phyloP scores from a whole-genome alignment of 2,113 vertebrate species.

The Rousettus leschenaultii region DNA sequence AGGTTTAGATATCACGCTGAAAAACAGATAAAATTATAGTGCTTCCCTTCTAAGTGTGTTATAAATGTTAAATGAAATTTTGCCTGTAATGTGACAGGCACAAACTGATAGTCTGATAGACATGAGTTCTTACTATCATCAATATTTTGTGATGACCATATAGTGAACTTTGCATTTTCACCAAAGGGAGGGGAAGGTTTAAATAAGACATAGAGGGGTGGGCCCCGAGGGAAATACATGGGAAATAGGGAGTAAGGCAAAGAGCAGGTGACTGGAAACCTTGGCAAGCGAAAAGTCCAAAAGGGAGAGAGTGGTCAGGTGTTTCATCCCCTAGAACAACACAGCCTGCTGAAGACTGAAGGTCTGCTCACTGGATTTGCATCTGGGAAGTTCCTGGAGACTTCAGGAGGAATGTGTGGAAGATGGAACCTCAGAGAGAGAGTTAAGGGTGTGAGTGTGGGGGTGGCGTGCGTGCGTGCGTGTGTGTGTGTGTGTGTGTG shows the following conservation, averaged over 20 bases:
- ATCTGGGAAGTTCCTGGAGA: neutral
- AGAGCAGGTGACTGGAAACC: neutral
- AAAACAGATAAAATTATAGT: neutral
- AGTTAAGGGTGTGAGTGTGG: neutral
- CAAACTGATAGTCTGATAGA: neutral
- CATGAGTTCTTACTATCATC: neutral
- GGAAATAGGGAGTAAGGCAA: neutral
- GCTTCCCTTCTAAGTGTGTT: neutral
- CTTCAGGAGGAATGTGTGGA: fast-evolving
- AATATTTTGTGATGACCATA: neutral
- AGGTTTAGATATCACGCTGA: neutral
- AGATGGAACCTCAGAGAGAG: neutral
- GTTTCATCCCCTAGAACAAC: neutral
- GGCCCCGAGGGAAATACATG: neutral
- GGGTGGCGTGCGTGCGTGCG: no score
- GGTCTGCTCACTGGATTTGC: neutral
- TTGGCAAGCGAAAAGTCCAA: neutral
- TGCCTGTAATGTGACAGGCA: neutral
- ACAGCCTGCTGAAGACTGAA: neutral
- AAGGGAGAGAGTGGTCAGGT: neutral
- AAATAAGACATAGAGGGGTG: neutral
- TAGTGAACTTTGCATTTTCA: neutral
- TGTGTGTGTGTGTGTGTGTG: neutral
- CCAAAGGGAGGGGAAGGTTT: neutral
- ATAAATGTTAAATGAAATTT: neutral